Evolutionary conservation across 2,113 vertebrate genomes (phyloP).

Genomic region (Noturus placidus): DNA sequence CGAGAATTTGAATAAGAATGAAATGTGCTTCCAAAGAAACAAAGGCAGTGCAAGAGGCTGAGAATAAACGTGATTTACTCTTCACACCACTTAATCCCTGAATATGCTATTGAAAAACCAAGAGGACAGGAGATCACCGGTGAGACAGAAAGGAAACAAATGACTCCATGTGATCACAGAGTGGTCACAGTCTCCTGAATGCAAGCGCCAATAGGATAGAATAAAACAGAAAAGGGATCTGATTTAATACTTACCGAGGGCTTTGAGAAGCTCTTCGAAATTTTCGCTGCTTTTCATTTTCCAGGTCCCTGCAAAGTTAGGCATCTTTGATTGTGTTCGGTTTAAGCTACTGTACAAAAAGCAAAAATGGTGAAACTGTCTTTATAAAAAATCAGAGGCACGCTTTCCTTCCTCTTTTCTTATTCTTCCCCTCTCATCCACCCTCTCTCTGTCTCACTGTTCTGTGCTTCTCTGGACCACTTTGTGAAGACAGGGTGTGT

Average conservation of each 20-base stretch:
- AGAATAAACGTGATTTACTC: constrained; percentile 57
- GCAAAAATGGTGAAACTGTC: neutral
- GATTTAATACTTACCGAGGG: constrained; percentile 76
- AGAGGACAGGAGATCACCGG: constrained; percentile 18
- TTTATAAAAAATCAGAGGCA: neutral
- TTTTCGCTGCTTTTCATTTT: constrained; percentile 90
- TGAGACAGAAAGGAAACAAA: constrained; percentile 26
- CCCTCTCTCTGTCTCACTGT: constrained; percentile 45
- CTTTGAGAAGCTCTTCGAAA: constrained; percentile 89
- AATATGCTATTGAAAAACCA: constrained; percentile 50
- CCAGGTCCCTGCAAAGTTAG: constrained; percentile 86
- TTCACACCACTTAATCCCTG: constrained; percentile 55
- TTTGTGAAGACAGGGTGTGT: constrained; percentile 46
- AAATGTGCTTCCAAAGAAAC: constrained; percentile 50
- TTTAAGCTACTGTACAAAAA: neutral
- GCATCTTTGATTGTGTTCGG: constrained; percentile 69
- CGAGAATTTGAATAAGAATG: constrained; percentile 48
- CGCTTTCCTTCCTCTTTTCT: constrained; percentile 17
- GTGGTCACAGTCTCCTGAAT: constrained; percentile 2
- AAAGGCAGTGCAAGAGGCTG: constrained; percentile 50
- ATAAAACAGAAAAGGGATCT: neutral
- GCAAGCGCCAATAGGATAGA: neutral
- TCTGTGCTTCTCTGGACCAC: constrained; percentile 46
- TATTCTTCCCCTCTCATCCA: constrained; percentile 36
- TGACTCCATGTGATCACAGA: constrained; percentile 12